Evolutionary conservation across 2,113 vertebrate species (phyloP), one percentile per base, ranked within the genome.

Genomic region (Paedocypris sp.): DNA sequence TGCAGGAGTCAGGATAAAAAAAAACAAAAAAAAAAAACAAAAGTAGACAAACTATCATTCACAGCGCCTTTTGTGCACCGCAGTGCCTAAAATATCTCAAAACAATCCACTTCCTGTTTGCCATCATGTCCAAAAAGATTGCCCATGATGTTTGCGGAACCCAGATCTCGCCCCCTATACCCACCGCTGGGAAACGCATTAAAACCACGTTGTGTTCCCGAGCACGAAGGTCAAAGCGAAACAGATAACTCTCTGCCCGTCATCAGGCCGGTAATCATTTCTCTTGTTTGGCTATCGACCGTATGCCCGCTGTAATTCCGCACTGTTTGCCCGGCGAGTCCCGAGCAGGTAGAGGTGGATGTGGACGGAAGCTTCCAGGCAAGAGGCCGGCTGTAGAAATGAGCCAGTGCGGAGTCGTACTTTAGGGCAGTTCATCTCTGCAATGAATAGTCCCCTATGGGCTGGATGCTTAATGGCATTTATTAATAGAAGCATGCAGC

Each of bases 401-500:
- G 79, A 84, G 82, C 79, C 62, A 31, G 74, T 80, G 79, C 83
- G 83, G 81, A 85, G 80, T 82, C 82, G 84, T 79, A 83, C 83
- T 83, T 87, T 82, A 83, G 80, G 81, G 80, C 80, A 85, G 84
- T 86, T 83, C 84, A 85, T 86, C 83, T 86, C 83, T 77, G 80
- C 80, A 85, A 86, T 86, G 84, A 86, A 85, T 83, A 74, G 83
- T 85, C 81, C 84, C 85, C 74, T 76, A 78, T 77, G 84, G 83
- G 70, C 78, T 80, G 75, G 79, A 79, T 85, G 81, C 77, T 87
- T 87, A 87, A 85, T 87, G 85, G 75, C 83, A 85, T 86, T 85
- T 86, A 87, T 87, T 87, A 87, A 87, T 85, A 86, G 85, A 83
- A 80, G 80, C 83, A 80, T 80, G 81, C 76, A 80, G 77, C 73